Evolutionary conservation across 1,140 invertebrate genomes (phyloP), one percentile per base, ranked within the genome.

Genomic region (Drusus annulatus): DNA sequence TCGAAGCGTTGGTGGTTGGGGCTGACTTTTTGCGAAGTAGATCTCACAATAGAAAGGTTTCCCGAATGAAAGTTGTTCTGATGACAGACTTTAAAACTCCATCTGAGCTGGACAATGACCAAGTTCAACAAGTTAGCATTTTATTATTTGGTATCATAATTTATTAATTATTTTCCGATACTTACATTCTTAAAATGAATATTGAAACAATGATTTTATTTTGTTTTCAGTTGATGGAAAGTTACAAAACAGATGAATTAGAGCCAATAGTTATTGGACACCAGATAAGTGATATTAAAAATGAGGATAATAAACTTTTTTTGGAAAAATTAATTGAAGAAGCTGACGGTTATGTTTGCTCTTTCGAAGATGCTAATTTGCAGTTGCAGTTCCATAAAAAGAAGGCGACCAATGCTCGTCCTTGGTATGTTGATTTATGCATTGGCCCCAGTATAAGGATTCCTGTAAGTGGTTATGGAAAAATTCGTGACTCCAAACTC

Each of bases 401-500:
- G 65, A 89, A 85, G 84, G 78, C 83, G 28, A 79, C 85, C 2
- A 86, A 85, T 69, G 78, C 87, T 5, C 75, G 71, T 1, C 85
- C 87, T 3, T 88, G 88, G 87, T 88, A 90, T 86, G 85, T 86
- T 8, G 87, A 89, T 81, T 80, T 90, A 28, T 85, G 84, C 79
- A 88, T 90, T 81, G 88, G 88, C 7, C 86, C 87, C 36, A 86
- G 88, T 81, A 87, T 89, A 17, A 87, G 86, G 81, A 89, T 90
- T 84, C 89, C 89, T 36, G 84, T 90, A 2, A 87, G 88, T n/a
- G 77, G 84, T 50, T 90, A 85, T 68, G 85, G 87, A 31, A 88
- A 85, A 84, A 81, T 87, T 10, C 87, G 86, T 84, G 87, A 88
- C 84, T 86, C 88, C 79, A 84, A 86, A 78, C 81, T 86, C 63